A percentile compares a stretch with the other conserved stretches of the same genome.
Evolutionary conservation across 2,113 vertebrate genomes (phyloP).

Genomic region (Parus major): DNA sequence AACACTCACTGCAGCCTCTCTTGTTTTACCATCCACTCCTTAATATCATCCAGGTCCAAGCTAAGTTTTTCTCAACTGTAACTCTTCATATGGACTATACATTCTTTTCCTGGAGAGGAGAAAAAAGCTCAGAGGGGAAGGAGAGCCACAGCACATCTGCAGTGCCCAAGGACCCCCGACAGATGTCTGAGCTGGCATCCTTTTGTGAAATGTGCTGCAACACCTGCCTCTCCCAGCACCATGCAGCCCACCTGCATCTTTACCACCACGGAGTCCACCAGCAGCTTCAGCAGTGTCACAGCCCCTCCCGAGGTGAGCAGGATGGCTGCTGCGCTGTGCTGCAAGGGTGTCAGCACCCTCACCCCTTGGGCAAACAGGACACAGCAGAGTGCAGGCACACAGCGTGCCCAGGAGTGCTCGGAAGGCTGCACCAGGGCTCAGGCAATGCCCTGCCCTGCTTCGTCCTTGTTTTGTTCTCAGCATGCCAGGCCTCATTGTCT

Average conservation of each 20-base stretch:
- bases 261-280: background rate
- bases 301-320: background rate
- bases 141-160: background rate
- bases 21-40: background rate
- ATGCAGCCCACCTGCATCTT: background rate
- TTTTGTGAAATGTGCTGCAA: background rate
- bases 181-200: background rate
- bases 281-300: background rate
- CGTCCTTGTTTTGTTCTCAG: rapidly evolving
- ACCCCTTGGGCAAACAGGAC: background rate
- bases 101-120: background rate
- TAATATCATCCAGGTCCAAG: background rate
- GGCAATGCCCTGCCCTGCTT: background rate
- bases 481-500: background rate
- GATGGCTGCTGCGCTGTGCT: background rate
- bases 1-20: background rate
- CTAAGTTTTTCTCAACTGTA: background rate
- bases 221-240: background rate
- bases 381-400: background rate
- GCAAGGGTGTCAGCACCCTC: background rate
- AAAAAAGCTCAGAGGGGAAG: background rate
- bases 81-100: background rate
- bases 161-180: background rate
- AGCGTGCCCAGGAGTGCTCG: background rate
- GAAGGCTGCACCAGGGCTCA: background rate